Percentiles rank a stretch among this genome's conserved stretches.
Evolutionary conservation across 2,888 invertebrate species (phyloP).

Genomic region (Neria commutata): DNA sequence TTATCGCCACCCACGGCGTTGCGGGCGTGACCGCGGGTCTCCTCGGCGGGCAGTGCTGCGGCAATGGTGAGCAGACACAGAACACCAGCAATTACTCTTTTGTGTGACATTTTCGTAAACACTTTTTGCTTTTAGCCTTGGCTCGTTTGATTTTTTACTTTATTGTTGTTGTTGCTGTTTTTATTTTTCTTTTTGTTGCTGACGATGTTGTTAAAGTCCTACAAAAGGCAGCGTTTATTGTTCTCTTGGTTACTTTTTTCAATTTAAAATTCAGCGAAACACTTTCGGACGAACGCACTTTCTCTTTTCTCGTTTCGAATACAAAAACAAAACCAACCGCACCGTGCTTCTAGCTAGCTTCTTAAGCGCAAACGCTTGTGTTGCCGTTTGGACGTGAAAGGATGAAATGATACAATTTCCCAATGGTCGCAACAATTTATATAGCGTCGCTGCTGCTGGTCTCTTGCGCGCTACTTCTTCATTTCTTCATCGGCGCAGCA

Average conservation of each 20-base stretch:
- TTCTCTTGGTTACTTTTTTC: slow-evolving; percentile 21
- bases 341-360: slow-evolving; percentile 24
- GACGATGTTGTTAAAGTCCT: slow-evolving; percentile 41
- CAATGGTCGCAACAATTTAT: slow-evolving; percentile 62
- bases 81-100: slow-evolving; percentile 63
- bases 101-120: slow-evolving; percentile 59
- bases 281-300: slow-evolving; percentile 43
- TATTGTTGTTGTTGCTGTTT: slow-evolving; percentile 19
- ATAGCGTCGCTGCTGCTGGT: slow-evolving; percentile 57
- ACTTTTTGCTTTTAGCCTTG: slow-evolving; percentile 25
- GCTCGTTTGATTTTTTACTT: slow-evolving; percentile 28
- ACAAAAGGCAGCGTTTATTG: background rate
- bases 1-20: slow-evolving; percentile 72
- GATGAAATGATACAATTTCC: slow-evolving; percentile 64
- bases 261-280: slow-evolving; percentile 28
- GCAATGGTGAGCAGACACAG: slow-evolving; percentile 66
- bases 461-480: slow-evolving; percentile 37
- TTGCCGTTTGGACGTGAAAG: slow-evolving; percentile 62
- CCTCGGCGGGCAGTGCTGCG: slow-evolving; percentile 76
- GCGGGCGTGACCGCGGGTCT: slow-evolving; percentile 66
- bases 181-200: slow-evolving; percentile 20
- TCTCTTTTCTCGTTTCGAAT: slow-evolving; percentile 35
- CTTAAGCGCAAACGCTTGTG: slow-evolving; percentile 36
- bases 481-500: slow-evolving; percentile 15
- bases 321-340: slow-evolving; percentile 24